phyloP scores from a whole-genome alignment of 2,888 invertebrate species.

The Rotaria socialis region DNA sequence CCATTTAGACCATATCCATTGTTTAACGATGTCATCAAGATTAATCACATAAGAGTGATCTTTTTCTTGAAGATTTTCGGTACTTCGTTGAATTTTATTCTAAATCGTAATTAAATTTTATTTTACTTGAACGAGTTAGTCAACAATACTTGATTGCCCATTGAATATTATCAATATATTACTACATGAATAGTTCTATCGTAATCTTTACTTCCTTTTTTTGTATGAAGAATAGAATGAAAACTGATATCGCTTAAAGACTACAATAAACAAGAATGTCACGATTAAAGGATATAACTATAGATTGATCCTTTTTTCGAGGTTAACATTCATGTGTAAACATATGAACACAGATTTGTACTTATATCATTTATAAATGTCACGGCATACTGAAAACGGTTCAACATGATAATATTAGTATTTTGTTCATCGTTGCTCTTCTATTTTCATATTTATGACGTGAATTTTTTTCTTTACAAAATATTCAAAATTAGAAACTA shows the following conservation, averaged over 20 bases:
- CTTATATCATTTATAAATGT: neutral
- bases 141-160: neutral
- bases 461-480: too few relatives aligned
- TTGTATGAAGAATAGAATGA: neutral
- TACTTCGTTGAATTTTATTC: neutral
- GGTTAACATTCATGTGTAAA: neutral
- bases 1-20: neutral
- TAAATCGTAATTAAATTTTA: neutral
- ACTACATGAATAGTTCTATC: too few relatives aligned
- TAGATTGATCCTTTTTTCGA: neutral
- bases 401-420: too few relatives aligned
- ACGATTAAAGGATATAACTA: neutral
- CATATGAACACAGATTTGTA: neutral
- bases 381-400: neutral
- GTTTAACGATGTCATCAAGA: neutral
- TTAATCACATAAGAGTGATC: neutral
- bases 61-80: neutral
- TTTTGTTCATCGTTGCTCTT: too few relatives aligned
- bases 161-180: neutral
- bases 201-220: too few relatives aligned
- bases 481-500: too few relatives aligned
- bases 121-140: neutral
- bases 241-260: neutral
- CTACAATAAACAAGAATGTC: neutral
- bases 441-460: too few relatives aligned